Evolutionary conservation across 2,888 invertebrate genomes (phyloP).

Genomic region (Frankliniella intonsa): DNA sequence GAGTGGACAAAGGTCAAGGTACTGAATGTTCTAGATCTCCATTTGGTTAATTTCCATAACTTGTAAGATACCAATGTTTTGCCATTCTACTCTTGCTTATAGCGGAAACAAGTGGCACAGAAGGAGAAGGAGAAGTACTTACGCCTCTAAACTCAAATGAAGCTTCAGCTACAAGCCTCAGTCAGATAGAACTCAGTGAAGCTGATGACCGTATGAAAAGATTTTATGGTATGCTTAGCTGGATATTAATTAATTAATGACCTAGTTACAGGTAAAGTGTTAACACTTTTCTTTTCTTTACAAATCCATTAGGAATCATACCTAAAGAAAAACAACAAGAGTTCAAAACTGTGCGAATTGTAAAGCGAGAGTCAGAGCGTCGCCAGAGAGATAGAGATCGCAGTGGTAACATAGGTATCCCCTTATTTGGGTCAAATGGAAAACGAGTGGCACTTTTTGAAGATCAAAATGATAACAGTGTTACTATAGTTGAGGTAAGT

Average conservation of each 20-base stretch:
- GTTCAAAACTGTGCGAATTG: slow-evolving; percentile 88
- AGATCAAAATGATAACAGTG: slow-evolving; percentile 43
- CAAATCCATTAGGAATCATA: slow-evolving; percentile 55
- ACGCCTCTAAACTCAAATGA: background rate
- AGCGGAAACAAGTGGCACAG: background rate
- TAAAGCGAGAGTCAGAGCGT: slow-evolving; percentile 85
- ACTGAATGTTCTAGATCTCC: background rate
- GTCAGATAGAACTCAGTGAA: slow-evolving; percentile 48
- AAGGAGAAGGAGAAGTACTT: background rate
- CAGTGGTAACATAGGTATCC: slow-evolving; percentile 46
- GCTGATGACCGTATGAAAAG: slow-evolving; percentile 52
- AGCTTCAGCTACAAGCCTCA: slow-evolving; percentile 33
- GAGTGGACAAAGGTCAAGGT: slow-evolving; percentile 38
- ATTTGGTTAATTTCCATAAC: background rate
- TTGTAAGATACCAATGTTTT: background rate
- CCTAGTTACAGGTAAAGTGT: slow-evolving; percentile 39
- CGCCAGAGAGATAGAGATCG: slow-evolving; percentile 76
- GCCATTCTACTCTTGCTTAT: slow-evolving; percentile 14
- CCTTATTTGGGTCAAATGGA: slow-evolving; percentile 39
- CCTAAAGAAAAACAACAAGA: slow-evolving; percentile 75
- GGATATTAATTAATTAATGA: slow-evolving; percentile 19
- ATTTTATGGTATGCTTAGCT: slow-evolving; percentile 47
- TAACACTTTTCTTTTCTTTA: slow-evolving; percentile 31
- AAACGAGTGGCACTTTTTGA: slow-evolving; percentile 44
- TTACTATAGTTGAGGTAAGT: background rate